Evolutionary conservation across 2,888 invertebrate species (phyloP).

Genomic region (Altica lythri): DNA sequence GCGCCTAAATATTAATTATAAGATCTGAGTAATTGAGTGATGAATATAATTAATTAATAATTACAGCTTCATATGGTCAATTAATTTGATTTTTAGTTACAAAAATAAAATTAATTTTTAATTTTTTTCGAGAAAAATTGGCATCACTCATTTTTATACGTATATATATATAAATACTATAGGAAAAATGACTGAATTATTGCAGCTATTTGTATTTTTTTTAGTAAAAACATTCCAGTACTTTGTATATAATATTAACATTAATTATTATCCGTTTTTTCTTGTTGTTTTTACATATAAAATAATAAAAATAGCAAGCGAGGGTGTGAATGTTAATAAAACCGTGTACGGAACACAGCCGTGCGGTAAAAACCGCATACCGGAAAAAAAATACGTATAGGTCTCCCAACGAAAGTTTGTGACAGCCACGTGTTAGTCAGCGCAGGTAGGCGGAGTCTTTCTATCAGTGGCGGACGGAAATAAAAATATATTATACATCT

Average conservation of each 20-base stretch:
- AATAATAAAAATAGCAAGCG: not conserved
- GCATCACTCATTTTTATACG: conserved; percentile 28
- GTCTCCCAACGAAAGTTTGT: not conserved
- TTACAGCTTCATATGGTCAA: not conserved
- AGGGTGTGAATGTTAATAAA: conserved; percentile 25
- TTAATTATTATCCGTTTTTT: conserved; percentile 27
- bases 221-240: conserved; percentile 37
- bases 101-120: not conserved
- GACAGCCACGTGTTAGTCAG: not conserved
- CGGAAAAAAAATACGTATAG: no score
- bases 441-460: no score
- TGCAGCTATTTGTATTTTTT: conserved; percentile 32
- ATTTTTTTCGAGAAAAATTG: conserved; percentile 2
- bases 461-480: no score
- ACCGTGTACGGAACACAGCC: no score
- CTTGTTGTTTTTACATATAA: conserved; percentile 15
- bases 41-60: not conserved
- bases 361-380: no score
- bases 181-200: conserved; percentile 35
- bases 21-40: conserved; percentile 15
- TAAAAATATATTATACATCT: no score
- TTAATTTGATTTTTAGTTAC: not conserved
- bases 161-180: conserved; percentile 26
- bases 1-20: conserved; percentile 42
- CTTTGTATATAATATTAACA: conserved; percentile 35